Conservation (phyloP, 2,113 vertebrate species). For the Myiopsitta monachus region DNA sequence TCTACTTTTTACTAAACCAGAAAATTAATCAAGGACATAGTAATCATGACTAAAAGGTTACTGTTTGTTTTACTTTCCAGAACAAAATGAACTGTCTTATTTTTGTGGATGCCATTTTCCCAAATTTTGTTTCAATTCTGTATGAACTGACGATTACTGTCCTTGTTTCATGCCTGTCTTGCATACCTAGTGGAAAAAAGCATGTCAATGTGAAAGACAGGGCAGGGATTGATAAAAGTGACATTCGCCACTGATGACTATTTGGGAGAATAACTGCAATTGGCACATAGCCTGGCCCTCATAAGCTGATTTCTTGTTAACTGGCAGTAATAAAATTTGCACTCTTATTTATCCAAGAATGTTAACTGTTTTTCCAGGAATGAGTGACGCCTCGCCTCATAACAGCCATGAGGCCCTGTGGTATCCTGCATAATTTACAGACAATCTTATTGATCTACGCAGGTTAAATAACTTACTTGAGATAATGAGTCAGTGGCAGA, state of each 20-base stretch:
- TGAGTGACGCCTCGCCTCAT: not conserved
- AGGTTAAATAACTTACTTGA: constrained; percentile 20
- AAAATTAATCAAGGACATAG: not conserved
- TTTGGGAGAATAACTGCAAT: not conserved
- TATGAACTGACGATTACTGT: not conserved
- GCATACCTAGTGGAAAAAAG: not conserved
- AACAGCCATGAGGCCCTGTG: not conserved
- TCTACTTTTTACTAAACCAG: not conserved
- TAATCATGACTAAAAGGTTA: not conserved
- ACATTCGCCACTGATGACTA: not conserved
- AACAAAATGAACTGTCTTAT: not conserved
- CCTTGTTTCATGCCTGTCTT: not conserved
- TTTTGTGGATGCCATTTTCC: fast-evolving
- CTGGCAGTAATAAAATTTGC: not conserved
- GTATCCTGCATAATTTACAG: not conserved
- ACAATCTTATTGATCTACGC: not conserved
- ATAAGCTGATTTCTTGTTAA: not conserved
- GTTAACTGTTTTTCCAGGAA: not conserved
- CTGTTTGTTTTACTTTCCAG: not conserved
- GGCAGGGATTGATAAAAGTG: not conserved
- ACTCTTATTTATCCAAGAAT: not conserved
- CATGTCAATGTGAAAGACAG: not conserved
- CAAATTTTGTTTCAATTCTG: not conserved
- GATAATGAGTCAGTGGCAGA: not conserved
- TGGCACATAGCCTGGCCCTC: not conserved